Evolutionary conservation across 2,888 invertebrate genomes (phyloP).

Genomic region (Eurois occulta): DNA sequence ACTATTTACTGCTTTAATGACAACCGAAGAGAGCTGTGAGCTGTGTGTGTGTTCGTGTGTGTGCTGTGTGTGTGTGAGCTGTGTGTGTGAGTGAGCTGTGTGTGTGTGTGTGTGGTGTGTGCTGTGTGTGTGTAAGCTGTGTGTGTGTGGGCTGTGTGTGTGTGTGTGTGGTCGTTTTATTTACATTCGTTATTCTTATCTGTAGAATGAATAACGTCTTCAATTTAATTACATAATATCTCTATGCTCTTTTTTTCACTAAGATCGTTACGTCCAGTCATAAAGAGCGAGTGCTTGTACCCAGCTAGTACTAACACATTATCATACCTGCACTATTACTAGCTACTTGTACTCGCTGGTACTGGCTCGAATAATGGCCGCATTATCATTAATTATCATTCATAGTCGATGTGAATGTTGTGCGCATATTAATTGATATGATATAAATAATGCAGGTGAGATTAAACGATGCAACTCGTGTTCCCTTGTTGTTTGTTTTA

Average conservation of each 20-base stretch:
- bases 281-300: neutral
- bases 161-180: no score
- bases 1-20: neutral
- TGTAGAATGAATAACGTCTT: neutral
- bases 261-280: neutral
- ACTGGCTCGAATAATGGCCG: conserved; percentile 42
- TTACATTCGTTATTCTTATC: neutral
- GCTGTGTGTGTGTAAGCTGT: no score
- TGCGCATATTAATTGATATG: conserved; percentile 65
- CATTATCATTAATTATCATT: conserved; percentile 65
- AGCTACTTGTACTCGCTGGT: conserved; percentile 16
- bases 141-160: no score
- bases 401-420: conserved; percentile 61
- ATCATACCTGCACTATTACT: conserved; percentile 45
- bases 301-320: conserved; percentile 39
- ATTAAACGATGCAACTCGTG: conserved; percentile 50
- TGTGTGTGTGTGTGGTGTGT: no score
- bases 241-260: neutral
- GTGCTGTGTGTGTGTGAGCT: no score
- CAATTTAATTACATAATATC: neutral
- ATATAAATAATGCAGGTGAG: conserved; percentile 61
- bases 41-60: no score
- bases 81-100: no score
- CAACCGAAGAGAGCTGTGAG: neutral
- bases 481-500: conserved; percentile 44